Percentiles rank a stretch among this genome's conserved stretches.
phyloP scores from a whole-genome alignment of 2,888 invertebrate genomes.

The Epinotia brunnichana region DNA sequence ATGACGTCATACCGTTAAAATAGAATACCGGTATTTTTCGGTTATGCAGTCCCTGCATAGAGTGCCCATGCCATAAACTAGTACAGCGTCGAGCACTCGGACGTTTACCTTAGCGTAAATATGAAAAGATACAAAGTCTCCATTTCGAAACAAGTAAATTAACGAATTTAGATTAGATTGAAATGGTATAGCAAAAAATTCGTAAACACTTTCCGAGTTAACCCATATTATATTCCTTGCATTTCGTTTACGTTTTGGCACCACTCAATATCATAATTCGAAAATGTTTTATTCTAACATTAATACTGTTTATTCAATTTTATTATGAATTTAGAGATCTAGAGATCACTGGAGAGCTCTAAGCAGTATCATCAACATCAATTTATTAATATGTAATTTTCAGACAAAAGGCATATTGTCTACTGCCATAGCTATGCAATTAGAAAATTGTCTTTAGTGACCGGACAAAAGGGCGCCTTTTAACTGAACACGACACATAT shows the following conservation, averaged over 20 bases:
- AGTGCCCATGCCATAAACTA: too few species aligned
- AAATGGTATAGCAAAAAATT: too few species aligned
- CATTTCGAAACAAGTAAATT: too few species aligned
- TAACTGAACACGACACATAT: constrained; percentile 46
- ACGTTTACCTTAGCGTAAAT: too few species aligned
- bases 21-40: too few species aligned
- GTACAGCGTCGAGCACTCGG: too few species aligned
- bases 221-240: constrained; percentile 48
- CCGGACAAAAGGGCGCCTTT: constrained; percentile 3
- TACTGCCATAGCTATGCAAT: too few species aligned
- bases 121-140: background rate
- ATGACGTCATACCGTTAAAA: too few species aligned
- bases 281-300: constrained; percentile 18
- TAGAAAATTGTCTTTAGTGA: too few species aligned
- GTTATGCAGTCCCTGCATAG: too few species aligned
- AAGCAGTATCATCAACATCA: constrained; percentile 50
- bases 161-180: too few species aligned
- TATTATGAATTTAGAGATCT: constrained; percentile 6
- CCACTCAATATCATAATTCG: constrained; percentile 51
- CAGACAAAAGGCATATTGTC: too few species aligned
- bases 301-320: background rate
- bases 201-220: background rate
- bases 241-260: constrained; percentile 62
- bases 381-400: constrained; percentile 44
- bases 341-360: constrained; percentile 47